Conservation (phyloP, 1,140 invertebrate genomes). For the Theocolax elegans region DNA sequence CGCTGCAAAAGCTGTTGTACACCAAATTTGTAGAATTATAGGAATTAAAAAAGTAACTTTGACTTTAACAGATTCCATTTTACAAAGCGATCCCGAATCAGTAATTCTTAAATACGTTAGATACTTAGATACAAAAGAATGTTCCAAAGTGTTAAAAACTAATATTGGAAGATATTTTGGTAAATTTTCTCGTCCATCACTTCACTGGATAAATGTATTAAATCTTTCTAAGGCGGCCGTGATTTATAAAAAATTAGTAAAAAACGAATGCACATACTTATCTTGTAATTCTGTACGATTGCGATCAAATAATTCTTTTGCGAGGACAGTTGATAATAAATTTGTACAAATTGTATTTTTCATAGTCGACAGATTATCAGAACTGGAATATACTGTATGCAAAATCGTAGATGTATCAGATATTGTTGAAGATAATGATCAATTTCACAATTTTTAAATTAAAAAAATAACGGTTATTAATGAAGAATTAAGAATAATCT, state of each 20-base stretch:
- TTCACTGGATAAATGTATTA: not conserved
- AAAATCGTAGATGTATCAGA: not conserved
- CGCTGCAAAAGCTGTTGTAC: slow-evolving; percentile 15
- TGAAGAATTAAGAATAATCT: not conserved
- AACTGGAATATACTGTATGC: not conserved
- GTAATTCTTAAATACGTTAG: not conserved
- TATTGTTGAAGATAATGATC: not conserved
- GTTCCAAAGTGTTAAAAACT: not conserved
- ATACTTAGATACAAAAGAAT: not conserved
- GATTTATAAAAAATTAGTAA: not conserved
- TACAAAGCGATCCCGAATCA: not conserved
- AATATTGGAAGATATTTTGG: slow-evolving; percentile 22
- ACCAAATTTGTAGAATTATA: slow-evolving; percentile 16
- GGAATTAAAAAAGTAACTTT: not conserved
- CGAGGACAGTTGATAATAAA: not conserved
- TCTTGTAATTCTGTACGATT: not conserved
- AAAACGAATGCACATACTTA: not conserved
- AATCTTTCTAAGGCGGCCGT: not conserved
- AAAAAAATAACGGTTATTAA: not conserved
- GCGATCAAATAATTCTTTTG: slow-evolving; percentile 12
- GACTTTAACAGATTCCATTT: not conserved
- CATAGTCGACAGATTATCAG: not conserved
- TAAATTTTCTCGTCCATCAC: not conserved
- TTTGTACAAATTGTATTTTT: slow-evolving; percentile 6
- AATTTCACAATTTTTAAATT: not conserved